Evolutionary conservation across 2,888 invertebrate species (phyloP).

Genomic region (Ecliptopera silaceata): DNA sequence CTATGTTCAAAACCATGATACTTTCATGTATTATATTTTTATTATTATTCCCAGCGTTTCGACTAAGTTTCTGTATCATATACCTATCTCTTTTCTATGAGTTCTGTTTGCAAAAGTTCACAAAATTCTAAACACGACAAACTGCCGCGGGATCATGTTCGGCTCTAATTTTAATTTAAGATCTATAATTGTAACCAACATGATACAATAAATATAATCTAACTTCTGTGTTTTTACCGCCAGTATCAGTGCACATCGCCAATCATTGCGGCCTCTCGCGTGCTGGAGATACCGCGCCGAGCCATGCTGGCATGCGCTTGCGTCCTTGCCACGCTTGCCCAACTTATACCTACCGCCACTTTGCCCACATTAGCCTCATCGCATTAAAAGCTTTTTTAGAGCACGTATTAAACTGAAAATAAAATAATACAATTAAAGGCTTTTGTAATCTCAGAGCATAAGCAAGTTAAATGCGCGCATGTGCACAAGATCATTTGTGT

Average conservation of each 20-base stretch:
- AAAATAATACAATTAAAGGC: constrained; percentile 65
- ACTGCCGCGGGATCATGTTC: too few relatives aligned
- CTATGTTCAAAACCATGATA: too few relatives aligned
- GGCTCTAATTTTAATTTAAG: too few relatives aligned
- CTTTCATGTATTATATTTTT: too few relatives aligned
- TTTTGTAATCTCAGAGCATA: constrained; percentile 47
- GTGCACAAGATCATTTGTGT: constrained; percentile 16
- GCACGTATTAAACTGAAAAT: constrained; percentile 58
- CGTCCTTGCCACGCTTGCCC: constrained; percentile 78
- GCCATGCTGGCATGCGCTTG: constrained; percentile 46
- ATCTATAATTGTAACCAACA: too few relatives aligned
- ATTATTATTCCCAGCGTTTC: too few relatives aligned
- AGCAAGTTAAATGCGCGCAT: constrained; percentile 16
- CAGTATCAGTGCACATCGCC: constrained; percentile 18
- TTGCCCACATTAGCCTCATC: constrained; percentile 43
- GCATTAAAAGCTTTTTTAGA: constrained; percentile 68
- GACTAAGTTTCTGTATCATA: too few relatives aligned
- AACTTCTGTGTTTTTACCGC: too few relatives aligned
- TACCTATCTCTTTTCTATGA: too few relatives aligned
- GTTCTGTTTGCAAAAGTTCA: too few relatives aligned
- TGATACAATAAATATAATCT: too few relatives aligned
- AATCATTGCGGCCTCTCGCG: constrained; percentile 49
- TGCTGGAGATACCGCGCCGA: neutral
- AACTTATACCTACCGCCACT: constrained; percentile 48
- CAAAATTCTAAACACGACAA: too few relatives aligned